These are phyloP conservation scores for Oryzias sinensis DNA, from an alignment of 2,797 vertebrate genomes.

Conservation along the genomic window DNA sequence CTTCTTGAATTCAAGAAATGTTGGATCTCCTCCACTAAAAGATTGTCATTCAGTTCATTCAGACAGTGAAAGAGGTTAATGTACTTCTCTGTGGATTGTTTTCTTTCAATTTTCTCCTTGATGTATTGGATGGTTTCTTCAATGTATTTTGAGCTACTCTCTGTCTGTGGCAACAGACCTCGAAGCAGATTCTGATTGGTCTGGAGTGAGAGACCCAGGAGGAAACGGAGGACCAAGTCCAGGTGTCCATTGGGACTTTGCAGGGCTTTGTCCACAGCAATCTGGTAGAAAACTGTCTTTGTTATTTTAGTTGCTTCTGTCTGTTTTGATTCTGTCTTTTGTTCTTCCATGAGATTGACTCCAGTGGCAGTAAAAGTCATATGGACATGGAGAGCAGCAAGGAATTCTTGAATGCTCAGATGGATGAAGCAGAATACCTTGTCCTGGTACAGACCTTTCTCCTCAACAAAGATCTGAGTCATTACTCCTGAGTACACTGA, in stretches of 20 bases:
- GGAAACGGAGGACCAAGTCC: background rate
- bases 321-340: background rate
- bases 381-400: background rate
- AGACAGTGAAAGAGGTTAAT: constrained; percentile 8
- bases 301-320: too few relatives aligned
- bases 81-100: constrained; percentile 1
- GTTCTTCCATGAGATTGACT: background rate
- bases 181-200: background rate
- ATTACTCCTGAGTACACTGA: too few relatives aligned
- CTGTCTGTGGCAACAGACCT: constrained; percentile 1
- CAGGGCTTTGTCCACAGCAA: background rate
- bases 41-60: too few relatives aligned
- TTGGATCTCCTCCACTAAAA: too few relatives aligned
- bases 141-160: background rate
- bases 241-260: background rate
- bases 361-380: background rate
- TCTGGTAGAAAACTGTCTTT: background rate
- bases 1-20: constrained; percentile 1
- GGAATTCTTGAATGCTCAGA: background rate
- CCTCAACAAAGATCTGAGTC: too few relatives aligned
- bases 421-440: background rate
- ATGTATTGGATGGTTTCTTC: constrained; percentile 4
- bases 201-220: background rate
- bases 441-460: too few relatives aligned
- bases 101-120: constrained; percentile 2